Percentiles rank a stretch among this genome's conserved stretches.
These are phyloP conservation scores for Anniella stebbinsi DNA, from an alignment of 2,797 vertebrate genomes.

Conservation along the genomic window DNA sequence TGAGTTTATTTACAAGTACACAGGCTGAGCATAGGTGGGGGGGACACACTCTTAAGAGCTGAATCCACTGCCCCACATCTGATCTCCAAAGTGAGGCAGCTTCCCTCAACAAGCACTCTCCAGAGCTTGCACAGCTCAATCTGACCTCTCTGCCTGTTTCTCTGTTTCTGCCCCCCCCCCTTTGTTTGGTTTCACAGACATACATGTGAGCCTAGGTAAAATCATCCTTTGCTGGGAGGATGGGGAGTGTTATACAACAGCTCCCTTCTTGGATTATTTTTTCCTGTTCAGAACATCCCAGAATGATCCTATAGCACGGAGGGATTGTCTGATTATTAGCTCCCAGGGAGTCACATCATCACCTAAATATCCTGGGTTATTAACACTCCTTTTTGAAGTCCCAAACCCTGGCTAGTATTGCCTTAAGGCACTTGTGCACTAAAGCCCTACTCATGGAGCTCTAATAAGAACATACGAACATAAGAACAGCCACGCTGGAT, in stretches of 20 bases:
- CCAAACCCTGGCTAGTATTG: background rate
- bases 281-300: background rate
- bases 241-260: too few species aligned
- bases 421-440: background rate
- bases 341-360: background rate
- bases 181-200: background rate
- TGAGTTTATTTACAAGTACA: background rate
- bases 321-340: background rate
- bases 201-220: background rate
- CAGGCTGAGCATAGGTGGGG: background rate
- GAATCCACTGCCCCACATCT: background rate
- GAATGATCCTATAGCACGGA: background rate
- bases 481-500: too few species aligned
- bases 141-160: background rate
- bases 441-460: background rate
- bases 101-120: background rate
- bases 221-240: too few species aligned
- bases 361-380: background rate
- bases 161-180: too few species aligned
- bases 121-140: background rate
- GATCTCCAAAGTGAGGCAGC: background rate
- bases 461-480: too few species aligned
- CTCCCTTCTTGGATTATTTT: background rate
- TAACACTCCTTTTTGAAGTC: background rate
- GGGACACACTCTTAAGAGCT: too few species aligned